phyloP scores from a whole-genome alignment of 2,113 vertebrate genomes.

The Nyctereutes procyonoides region DNA sequence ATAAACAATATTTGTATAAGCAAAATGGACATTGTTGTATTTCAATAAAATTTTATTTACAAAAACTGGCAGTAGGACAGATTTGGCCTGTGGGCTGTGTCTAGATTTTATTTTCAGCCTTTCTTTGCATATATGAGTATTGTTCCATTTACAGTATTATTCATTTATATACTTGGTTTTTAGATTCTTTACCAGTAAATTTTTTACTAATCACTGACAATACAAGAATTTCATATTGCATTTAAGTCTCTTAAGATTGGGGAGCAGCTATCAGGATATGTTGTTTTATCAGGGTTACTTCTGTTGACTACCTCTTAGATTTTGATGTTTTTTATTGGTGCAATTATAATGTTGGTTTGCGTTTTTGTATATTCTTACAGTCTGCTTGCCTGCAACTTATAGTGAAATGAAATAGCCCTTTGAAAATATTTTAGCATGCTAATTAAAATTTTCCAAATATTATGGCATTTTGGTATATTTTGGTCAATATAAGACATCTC shows the following conservation, averaged over 20 bases:
- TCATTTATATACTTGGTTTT: constrained; percentile 14
- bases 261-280: neutral
- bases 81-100: neutral
- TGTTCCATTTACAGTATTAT: constrained; percentile 76
- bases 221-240: constrained; percentile 42
- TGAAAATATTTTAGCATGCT: constrained; percentile 73
- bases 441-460: constrained; percentile 75
- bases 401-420: constrained; percentile 67
- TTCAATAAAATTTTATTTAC: neutral
- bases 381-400: constrained; percentile 64
- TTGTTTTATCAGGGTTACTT: constrained; percentile 76
- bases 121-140: constrained; percentile 66
- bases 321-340: constrained; percentile 74
- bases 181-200: constrained; percentile 54
- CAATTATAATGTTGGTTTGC: constrained; percentile 60
- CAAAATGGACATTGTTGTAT: neutral
- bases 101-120: constrained; percentile 30
- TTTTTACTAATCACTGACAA: constrained; percentile 32
- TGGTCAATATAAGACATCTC: constrained; percentile 71
- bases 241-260: constrained; percentile 28
- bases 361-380: constrained; percentile 65
- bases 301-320: constrained; percentile 85
- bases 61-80: neutral
- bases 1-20: neutral
- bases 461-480: constrained; percentile 76